These are phyloP conservation scores for Smutsia gigantea DNA, from an alignment of 2,797 vertebrate species.

Conservation along the genomic window DNA sequence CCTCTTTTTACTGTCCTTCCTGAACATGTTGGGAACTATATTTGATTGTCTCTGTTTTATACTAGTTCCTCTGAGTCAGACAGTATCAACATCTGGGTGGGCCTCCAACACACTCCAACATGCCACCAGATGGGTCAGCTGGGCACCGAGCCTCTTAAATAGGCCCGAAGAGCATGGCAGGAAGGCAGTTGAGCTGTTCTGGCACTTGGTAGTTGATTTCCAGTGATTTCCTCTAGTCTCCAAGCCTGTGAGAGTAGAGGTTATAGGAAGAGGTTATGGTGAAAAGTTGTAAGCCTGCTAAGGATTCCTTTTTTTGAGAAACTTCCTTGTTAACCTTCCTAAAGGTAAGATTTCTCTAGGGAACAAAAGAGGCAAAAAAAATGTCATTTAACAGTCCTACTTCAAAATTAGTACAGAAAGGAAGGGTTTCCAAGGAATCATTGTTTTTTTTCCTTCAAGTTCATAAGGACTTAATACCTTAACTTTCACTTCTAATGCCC, in stretches of 20 bases:
- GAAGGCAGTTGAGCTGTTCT: neutral
- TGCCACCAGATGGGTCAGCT: neutral
- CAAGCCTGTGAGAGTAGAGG: neutral
- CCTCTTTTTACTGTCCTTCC: neutral
- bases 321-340: neutral
- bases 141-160: neutral
- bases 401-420: neutral
- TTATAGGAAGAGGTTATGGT: neutral
- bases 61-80: conserved; percentile 11
- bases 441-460: neutral
- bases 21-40: neutral
- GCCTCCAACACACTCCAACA: neutral
- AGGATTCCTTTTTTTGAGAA: neutral
- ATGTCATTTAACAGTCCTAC: neutral
- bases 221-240: neutral
- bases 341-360: neutral
- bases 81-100: neutral
- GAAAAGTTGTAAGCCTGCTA: neutral
- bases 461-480: neutral
- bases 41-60: neutral
- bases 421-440: neutral
- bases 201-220: neutral
- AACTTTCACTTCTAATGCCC: neutral
- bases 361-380: neutral
- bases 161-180: neutral